Evolutionary conservation across 1,140 invertebrate genomes (phyloP).

Genomic region (Leptopilina boulardi): DNA sequence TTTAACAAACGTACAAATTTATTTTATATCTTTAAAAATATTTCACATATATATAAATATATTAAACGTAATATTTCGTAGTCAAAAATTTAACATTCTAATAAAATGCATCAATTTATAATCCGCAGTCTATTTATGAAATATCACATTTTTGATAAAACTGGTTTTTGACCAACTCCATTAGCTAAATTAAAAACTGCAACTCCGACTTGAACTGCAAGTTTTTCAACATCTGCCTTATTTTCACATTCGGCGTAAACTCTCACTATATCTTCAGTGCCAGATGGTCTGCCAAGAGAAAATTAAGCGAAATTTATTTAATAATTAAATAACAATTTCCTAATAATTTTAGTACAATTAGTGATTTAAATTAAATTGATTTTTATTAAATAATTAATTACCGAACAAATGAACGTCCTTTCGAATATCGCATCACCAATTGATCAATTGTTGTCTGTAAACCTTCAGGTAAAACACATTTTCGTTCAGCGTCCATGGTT

Average conservation of each 20-base stretch:
- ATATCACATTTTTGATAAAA: conserved; percentile 35
- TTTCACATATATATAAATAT: too few species aligned
- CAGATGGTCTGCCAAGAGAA: conserved; percentile 88
- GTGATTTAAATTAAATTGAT: conserved; percentile 30
- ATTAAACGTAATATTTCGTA: conserved; percentile 36
- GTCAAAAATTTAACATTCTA: conserved; percentile 18
- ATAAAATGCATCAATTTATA: conserved; percentile 21
- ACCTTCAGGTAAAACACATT: conserved; percentile 85
- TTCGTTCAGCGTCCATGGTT: conserved; percentile 91
- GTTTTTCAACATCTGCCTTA: conserved; percentile 81
- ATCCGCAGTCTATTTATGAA: background rate
- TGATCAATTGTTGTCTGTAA: conserved; percentile 90
- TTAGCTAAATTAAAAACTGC: conserved; percentile 87
- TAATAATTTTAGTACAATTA: background rate
- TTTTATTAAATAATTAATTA: conserved; percentile 65
- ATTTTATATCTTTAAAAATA: too few species aligned
- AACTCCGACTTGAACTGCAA: conserved; percentile 85
- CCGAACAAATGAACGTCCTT: conserved; percentile 92
- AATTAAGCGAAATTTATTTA: background rate
- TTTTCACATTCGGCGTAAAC: conserved; percentile 97
- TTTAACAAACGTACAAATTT: too few species aligned
- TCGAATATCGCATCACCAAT: conserved; percentile 81
- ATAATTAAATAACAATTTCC: background rate
- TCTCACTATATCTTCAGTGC: conserved; percentile 97
- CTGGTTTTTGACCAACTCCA: conserved; percentile 78